phyloP scores from a whole-genome alignment of 2,888 invertebrate species.

The Tiliacea aurago region DNA sequence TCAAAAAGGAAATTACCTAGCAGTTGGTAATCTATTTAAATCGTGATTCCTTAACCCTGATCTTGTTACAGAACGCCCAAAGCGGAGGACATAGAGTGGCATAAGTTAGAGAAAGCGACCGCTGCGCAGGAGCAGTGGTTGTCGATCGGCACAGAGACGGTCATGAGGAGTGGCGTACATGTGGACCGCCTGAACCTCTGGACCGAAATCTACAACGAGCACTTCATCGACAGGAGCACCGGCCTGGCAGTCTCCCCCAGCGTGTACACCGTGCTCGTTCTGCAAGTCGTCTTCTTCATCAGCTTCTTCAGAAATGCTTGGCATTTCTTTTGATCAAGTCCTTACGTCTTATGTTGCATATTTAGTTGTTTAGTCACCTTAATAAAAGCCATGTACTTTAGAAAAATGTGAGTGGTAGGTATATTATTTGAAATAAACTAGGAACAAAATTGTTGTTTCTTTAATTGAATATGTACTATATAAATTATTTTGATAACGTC shows the following conservation, averaged over 20 bases:
- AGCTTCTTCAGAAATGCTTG: slow-evolving; percentile 54
- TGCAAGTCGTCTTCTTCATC: slow-evolving; percentile 62
- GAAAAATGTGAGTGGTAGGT: slow-evolving; percentile 67
- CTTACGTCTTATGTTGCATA: slow-evolving; percentile 28
- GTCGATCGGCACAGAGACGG: slow-evolving; percentile 68
- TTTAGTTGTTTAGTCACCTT: slow-evolving; percentile 27
- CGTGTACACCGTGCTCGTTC: slow-evolving; percentile 53
- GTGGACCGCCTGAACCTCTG: slow-evolving; percentile 75
- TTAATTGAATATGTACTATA: slow-evolving; percentile 10
- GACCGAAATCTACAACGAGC: slow-evolving; percentile 78
- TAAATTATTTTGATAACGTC: neutral
- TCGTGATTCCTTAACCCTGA: neutral
- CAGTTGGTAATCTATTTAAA: neutral
- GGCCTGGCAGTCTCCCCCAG: slow-evolving; percentile 41
- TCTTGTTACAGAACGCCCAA: slow-evolving; percentile 73
- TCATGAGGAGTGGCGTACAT: slow-evolving; percentile 71
- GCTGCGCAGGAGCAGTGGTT: slow-evolving; percentile 76
- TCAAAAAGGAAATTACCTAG: neutral
- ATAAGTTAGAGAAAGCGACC: slow-evolving; percentile 61
- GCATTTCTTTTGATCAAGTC: slow-evolving; percentile 54
- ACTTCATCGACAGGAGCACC: slow-evolving; percentile 77
- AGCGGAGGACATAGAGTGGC: slow-evolving; percentile 71
- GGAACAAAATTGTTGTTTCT: slow-evolving; percentile 18
- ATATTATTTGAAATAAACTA: slow-evolving; percentile 52
- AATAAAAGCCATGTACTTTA: slow-evolving; percentile 69